Base-by-base conservation (phyloP, 2,888 invertebrate species). In the Andrena trimmerana region DNA sequence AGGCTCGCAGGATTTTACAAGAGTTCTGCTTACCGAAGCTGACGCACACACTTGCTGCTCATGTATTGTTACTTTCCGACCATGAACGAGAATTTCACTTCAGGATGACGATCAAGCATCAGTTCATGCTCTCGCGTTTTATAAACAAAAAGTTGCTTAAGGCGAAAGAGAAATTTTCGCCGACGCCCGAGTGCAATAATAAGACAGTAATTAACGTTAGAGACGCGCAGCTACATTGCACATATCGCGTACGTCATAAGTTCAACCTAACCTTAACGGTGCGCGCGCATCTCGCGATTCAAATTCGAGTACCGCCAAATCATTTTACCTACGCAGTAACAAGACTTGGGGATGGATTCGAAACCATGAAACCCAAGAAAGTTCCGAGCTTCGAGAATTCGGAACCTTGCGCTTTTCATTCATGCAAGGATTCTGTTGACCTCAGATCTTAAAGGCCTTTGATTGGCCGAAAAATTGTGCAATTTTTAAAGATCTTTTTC, bases 201-300 rank as follows among this genome's bases (percentile, higher is more conserved):
- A 84, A 68, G 81, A 75, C 67, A 76, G 76, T 72, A 85, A 89
- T 89, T 88, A 90, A 90, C 83, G 85, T 88, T 82, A 85, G 77
- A 84, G 86, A 87, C 88, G 86, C 88, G 86, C 84, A 87, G 78
- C 88, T 83, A 86, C 78, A 65, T 82, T 73, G 70, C 76, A 80
- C 80, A 72, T 63, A 84, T 76, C 80, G 80, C 77, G 84, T 71
- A 88, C 84, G 86, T 86, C 85, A 83, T 76, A 59, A 80, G 72
- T 57, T 68, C 36, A 75, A 86, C 86, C 83, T 91, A 91, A 91
- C 91, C 91, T 87, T 68, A 87, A 86, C 66, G 83, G 10, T 91
- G 91, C 91, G 91, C 87, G 87, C 91, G 91, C 91, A 91, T 59
- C 67, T 67, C 62, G 74, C 2, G 8, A 68, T 69, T 80, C 42